A percentile compares a stretch with the other conserved stretches of the same genome.
These are phyloP conservation scores for Chelon labrosus DNA, from an alignment of 2,797 vertebrate genomes.

Conservation along the genomic window DNA sequence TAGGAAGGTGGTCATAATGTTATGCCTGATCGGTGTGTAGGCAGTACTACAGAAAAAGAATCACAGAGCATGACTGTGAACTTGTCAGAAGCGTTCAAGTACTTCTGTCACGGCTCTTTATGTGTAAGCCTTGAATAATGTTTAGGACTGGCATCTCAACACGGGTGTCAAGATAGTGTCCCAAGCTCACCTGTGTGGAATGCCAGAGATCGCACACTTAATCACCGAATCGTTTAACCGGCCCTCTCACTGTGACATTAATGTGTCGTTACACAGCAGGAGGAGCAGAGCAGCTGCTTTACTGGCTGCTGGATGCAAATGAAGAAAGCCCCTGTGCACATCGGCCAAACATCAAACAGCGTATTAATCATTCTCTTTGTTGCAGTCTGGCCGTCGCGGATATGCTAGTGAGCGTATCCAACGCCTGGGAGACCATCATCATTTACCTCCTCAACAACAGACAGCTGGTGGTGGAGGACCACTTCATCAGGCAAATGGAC, in stretches of 20 bases:
- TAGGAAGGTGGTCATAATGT: no score
- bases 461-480: constrained; percentile 88
- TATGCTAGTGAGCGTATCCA: constrained; percentile 97
- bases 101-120: no score
- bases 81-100: no score
- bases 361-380: constrained; percentile 19
- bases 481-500: constrained; percentile 93
- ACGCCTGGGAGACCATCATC: constrained; percentile 94
- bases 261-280: constrained; percentile 5
- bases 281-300: background rate
- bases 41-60: no score
- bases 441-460: constrained; percentile 93
- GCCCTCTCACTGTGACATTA: background rate
- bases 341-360: background rate
- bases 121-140: no score
- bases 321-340: background rate
- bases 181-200: background rate
- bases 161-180: no score
- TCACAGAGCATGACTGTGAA: no score
- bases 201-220: background rate
- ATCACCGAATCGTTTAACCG: constrained; percentile 13
- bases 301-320: background rate
- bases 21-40: no score
- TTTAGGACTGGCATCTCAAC: no score
- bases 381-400: constrained; percentile 96